Evolutionary conservation across 2,797 vertebrate species (phyloP), one percentile per base, ranked within the genome.

Genomic region (Ispidina picta): DNA sequence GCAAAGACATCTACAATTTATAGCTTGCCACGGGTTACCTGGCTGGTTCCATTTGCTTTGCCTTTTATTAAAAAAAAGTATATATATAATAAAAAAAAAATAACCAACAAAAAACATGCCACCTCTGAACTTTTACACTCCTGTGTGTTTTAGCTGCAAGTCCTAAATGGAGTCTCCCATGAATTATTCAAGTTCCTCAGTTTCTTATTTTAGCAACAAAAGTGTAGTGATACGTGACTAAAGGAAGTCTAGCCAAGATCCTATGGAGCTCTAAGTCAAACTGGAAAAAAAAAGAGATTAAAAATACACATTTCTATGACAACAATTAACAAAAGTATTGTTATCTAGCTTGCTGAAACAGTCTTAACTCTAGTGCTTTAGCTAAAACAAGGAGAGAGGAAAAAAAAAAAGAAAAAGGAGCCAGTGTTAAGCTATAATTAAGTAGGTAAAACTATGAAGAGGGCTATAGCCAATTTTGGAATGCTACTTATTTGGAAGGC

Each of bases 81-180:
- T 37, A 37, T 37, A 39, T 39, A 39, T 39, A 39, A 26, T 35
- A 35, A 28, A 52, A 23, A 69, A 44, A 10, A 10, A 19, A 28
- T 4, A 52, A 49, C 48, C 46, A 49, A 49, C 25, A 68, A 56
- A 14, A 29, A 72, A 6, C 44, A 22, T 46, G 78, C 70, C 92
- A 96, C 94, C 93, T 96, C 93, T 96, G 93, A 97, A 96, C 97
- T 96, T 96, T 93, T 94, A 95, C 89, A 93, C 93, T 95, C 83
- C 64, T 94, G 68, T 94, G 83, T 93, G 88, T 92, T 96, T 95
- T 93, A 95, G 89, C 91, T 95, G 89, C 33, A 55, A 94, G 92
- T 94, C 90, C 92, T 94, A 95, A 96, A 96, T 95, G 92, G 94
- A 96, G 87, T 95, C 55, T 92, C 15, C 93, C 85, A 95, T 96